phyloP scores from a whole-genome alignment of 1,140 invertebrate species.

The Psix sp. region DNA sequence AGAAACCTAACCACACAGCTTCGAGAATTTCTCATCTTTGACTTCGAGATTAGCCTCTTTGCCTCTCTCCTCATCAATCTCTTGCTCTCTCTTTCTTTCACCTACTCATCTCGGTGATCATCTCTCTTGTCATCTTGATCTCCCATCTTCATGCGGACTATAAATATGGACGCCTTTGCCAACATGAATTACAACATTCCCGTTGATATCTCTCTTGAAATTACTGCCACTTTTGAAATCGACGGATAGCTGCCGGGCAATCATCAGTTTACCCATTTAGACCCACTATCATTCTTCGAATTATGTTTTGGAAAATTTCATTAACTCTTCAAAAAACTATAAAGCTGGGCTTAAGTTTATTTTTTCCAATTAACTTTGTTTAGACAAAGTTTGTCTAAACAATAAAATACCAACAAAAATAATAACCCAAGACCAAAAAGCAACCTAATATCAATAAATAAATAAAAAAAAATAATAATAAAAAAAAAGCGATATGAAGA shows the following conservation, averaged over 20 bases:
- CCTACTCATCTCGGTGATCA: slow-evolving; percentile 32
- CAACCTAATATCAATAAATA: no score
- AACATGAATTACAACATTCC: slow-evolving; percentile 23
- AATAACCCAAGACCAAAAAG: no score
- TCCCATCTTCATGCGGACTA: slow-evolving; percentile 3
- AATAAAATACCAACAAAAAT: no score
- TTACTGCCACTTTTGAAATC: slow-evolving; percentile 8
- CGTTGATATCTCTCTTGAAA: slow-evolving; percentile 15
- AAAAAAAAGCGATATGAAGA: no score
- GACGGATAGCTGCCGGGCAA: not conserved
- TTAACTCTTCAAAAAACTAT: no score
- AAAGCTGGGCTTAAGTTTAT: no score
- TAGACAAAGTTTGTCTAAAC: no score
- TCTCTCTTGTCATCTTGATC: slow-evolving; percentile 24
- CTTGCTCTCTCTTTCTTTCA: slow-evolving; percentile 4
- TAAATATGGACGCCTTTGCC: slow-evolving; percentile 26
- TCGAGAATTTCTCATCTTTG: slow-evolving; percentile 54
- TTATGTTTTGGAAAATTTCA: no score
- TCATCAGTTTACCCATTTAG: no score
- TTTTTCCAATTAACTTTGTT: no score
- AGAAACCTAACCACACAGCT: slow-evolving; percentile 45
- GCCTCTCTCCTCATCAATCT: not conserved
- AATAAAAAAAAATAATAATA: no score
- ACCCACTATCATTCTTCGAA: no score
- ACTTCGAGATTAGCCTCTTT: slow-evolving; percentile 50